A percentile compares a stretch with the other conserved stretches of the same genome.
These are phyloP conservation scores for Ladona fulva DNA, from an alignment of 1,140 invertebrate species.

Conservation along the genomic window DNA sequence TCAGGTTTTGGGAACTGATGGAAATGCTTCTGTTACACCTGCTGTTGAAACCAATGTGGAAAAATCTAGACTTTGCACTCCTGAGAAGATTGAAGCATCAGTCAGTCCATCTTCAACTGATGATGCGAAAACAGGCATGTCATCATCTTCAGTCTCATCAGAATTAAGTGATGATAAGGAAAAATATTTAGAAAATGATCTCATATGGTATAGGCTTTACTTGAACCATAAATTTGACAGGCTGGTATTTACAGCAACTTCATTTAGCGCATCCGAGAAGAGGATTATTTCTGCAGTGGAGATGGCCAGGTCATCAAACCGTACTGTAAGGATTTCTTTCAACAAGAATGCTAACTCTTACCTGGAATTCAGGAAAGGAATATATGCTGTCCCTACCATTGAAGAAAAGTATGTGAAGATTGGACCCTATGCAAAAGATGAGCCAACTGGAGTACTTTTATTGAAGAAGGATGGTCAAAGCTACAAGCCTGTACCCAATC, in stretches of 20 bases:
- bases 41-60: too few species aligned
- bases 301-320: neutral
- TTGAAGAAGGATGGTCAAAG: neutral
- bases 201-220: neutral
- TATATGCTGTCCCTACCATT: neutral
- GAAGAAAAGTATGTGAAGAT: neutral
- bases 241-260: neutral
- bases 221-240: neutral
- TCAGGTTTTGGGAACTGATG: too few species aligned
- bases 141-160: neutral
- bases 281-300: neutral
- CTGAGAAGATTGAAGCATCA: too few species aligned
- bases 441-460: neutral
- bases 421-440: neutral
- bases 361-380: neutral
- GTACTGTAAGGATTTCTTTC: neutral
- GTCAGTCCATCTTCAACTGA: too few species aligned
- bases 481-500: neutral
- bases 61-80: too few species aligned
- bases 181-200: neutral
- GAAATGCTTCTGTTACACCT: too few species aligned
- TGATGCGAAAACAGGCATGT: neutral
- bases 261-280: neutral
- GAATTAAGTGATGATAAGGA: neutral
- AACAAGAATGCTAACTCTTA: neutral